Evolutionary conservation across 2,888 invertebrate genomes (phyloP).

Genomic region (Conistra vaccinii): DNA sequence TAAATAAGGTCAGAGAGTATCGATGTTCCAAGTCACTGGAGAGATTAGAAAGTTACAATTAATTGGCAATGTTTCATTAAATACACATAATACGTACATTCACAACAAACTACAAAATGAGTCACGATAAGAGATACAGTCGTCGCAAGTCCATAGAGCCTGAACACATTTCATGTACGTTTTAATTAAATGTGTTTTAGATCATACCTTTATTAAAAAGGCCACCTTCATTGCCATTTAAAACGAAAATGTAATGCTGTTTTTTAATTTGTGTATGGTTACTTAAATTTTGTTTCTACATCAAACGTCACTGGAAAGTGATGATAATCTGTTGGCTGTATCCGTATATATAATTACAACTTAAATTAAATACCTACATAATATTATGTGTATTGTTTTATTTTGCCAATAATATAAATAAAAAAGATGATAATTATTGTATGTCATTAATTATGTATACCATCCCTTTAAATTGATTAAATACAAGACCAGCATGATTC

Average conservation of each 20-base stretch:
- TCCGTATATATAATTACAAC: slow-evolving; percentile 7
- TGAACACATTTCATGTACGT: slow-evolving; percentile 58
- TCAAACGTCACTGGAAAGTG: slow-evolving; percentile 60
- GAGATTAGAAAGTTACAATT: slow-evolving; percentile 83
- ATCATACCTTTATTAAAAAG: slow-evolving; percentile 29
- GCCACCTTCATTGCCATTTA: slow-evolving; percentile 44
- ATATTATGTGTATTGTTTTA: not conserved
- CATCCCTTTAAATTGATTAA: slow-evolving; percentile 2
- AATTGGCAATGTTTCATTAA: slow-evolving; percentile 85
- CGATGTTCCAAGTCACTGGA: slow-evolving; percentile 87
- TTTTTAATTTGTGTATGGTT: slow-evolving; percentile 2
- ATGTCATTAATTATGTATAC: not conserved
- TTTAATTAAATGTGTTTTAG: slow-evolving; percentile 44
- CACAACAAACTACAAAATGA: slow-evolving; percentile 90
- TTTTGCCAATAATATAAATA: not conserved
- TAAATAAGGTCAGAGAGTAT: slow-evolving; percentile 77
- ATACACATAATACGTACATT: slow-evolving; percentile 90
- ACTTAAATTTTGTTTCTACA: slow-evolving; percentile 21
- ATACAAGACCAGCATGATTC: not conserved
- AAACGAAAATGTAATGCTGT: slow-evolving; percentile 31
- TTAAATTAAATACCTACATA: slow-evolving; percentile 3
- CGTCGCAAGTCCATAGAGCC: slow-evolving; percentile 89
- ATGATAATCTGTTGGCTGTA: slow-evolving; percentile 65
- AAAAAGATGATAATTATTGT: not conserved
- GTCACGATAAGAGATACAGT: slow-evolving; percentile 88